Base-by-base conservation (phyloP, 2,888 invertebrate genomes). In the Ophioninae sp. region DNA sequence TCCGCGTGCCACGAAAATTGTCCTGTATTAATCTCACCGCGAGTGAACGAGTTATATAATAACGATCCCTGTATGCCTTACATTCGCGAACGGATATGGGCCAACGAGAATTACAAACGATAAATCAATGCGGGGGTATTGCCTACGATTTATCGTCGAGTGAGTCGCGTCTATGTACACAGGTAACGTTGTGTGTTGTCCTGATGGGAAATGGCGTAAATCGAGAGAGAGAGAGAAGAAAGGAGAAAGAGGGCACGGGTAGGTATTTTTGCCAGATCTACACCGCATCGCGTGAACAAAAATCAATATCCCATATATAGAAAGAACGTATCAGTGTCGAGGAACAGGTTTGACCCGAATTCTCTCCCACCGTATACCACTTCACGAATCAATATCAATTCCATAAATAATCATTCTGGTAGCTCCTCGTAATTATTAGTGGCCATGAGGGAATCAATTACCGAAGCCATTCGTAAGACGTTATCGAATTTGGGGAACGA, bases 81-180 rank as follows among this genome's bases (percentile, higher is more conserved):
- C 76, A 65, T 82, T 81, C 56, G 81, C 76, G 71, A 84, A 83
- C 81, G 83, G 86, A 85, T 79, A 83, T 85, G 69, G 85, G 77
- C 82, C 86, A 85, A 79, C 81, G 80, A 83, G 79, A 81, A 83
- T 82, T 82, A 82, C 85, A 82, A 85, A 79, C 82, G 82, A 86
- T 87, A 87, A 85, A 87, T 87, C 86, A 86, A 86, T 87, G 81
- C 79, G 74, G 72, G 72, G 71, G 76, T 79, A 85, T 79, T 86
- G 79, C 79, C 76, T 79, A 80, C 79, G 76, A 85, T 85, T 85
- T 85, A 85, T 85, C 81, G 82, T 59, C 44, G 22, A 22, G 68
- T 68, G 61, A 63, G 63, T 10, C 58, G 22, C 37, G 20, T 17
- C 41, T 23, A 23, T 58, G 44, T 64, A 65, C 17, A 58, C 30